These are phyloP conservation scores for Leptonema lineaticorne DNA, from an alignment of 1,140 invertebrate species.

Conservation along the genomic window DNA sequence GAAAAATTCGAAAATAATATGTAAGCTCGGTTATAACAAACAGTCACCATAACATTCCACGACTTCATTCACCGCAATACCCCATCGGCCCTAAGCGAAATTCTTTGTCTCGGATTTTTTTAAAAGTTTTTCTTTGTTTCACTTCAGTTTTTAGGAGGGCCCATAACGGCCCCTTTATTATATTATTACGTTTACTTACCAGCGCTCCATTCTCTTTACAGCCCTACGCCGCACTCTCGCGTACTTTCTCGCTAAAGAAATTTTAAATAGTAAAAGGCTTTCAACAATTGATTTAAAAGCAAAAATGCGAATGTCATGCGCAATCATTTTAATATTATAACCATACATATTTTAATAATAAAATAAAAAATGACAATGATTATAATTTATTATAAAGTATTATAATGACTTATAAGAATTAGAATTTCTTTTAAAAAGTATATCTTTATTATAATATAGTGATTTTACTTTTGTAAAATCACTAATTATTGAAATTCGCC, in stretches of 20 bases:
- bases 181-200: conserved; percentile 39
- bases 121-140: conserved; percentile 43
- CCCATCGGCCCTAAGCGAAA: conserved; percentile 32
- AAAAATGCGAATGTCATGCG: not conserved
- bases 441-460: too few relatives aligned
- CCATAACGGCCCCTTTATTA: conserved; percentile 39
- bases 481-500: not conserved
- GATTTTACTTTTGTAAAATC: not conserved
- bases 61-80: conserved; percentile 20
- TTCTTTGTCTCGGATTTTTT: conserved; percentile 40
- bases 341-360: too few relatives aligned
- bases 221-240: conserved; percentile 30
- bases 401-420: too few relatives aligned
- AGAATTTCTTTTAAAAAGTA: too few relatives aligned
- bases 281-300: conserved; percentile 36
- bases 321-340: not conserved
- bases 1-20: not conserved
- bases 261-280: conserved; percentile 30
- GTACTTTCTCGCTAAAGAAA: conserved; percentile 13
- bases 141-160: conserved; percentile 36
- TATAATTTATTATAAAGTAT: too few relatives aligned
- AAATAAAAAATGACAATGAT: too few relatives aligned
- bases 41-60: not conserved
- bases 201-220: conserved; percentile 16
- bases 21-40: too few relatives aligned